phyloP scores from a whole-genome alignment of 2,797 vertebrate genomes.

The Chelon labrosus region DNA sequence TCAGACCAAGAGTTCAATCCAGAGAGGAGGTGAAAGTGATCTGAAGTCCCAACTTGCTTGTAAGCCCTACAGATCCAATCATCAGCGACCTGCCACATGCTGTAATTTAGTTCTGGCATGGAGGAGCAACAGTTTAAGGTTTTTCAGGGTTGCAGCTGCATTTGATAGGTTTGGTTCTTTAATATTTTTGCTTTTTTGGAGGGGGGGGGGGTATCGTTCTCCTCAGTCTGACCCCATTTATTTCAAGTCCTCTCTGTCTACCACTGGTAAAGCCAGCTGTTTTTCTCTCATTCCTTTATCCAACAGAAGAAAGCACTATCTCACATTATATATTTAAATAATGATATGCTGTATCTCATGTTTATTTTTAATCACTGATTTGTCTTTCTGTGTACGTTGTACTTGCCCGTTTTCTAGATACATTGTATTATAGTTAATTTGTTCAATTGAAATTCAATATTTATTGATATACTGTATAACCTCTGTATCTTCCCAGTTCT shows the following conservation, averaged over 20 bases:
- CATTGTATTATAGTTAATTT: too few species aligned
- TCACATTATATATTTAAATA: neutral
- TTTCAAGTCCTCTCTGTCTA: conserved; percentile 14
- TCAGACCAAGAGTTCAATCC: conserved; percentile 1
- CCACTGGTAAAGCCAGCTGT: conserved; percentile 22
- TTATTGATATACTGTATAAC: too few species aligned
- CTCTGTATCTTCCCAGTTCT: too few species aligned
- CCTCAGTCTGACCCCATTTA: conserved; percentile 35
- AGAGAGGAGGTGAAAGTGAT: conserved; percentile 22
- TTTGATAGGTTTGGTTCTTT: conserved; percentile 56
- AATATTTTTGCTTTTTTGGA: conserved; percentile 9
- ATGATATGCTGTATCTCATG: too few species aligned
- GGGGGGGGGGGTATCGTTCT: neutral
- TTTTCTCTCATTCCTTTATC: neutral
- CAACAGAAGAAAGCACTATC: neutral
- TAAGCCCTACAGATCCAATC: conserved; percentile 65
- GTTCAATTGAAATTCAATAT: too few species aligned
- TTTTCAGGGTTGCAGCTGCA: conserved; percentile 70
- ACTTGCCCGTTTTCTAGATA: too few species aligned
- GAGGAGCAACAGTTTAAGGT: conserved; percentile 76
- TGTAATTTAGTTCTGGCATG: conserved; percentile 59
- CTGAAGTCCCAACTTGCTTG: conserved; percentile 51
- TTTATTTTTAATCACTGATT: too few species aligned
- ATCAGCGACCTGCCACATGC: conserved; percentile 57
- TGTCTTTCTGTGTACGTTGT: too few species aligned